Conservation (phyloP, 1,140 invertebrate species). For the Orchestia grillus region DNA sequence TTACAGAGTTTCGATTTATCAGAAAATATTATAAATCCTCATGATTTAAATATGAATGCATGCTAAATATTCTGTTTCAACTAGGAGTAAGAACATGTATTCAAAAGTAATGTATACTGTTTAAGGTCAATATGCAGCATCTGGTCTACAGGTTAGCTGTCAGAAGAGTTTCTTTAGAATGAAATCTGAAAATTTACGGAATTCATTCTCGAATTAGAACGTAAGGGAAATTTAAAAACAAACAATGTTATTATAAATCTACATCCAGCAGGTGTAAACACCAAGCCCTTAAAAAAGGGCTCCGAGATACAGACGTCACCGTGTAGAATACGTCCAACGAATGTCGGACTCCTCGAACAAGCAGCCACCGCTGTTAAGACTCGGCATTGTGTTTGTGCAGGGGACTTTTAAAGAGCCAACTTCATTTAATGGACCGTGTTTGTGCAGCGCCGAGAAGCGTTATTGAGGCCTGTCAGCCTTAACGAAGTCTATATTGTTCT, state of each 20-base stretch:
- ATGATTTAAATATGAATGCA: background rate
- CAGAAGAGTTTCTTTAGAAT: background rate
- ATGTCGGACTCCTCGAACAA: background rate
- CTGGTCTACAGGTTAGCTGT: background rate
- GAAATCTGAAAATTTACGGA: background rate
- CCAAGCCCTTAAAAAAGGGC: background rate
- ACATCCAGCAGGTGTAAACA: background rate
- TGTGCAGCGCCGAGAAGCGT: no score
- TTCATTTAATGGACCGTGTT: background rate
- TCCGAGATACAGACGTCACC: background rate
- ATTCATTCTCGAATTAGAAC: background rate
- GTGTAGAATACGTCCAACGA: background rate
- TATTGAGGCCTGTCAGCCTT: no score
- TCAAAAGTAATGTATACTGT: background rate
- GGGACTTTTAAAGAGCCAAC: background rate
- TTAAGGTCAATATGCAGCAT: background rate
- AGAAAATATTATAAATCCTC: background rate
- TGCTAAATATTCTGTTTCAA: background rate
- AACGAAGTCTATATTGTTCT: no score
- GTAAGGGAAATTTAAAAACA: background rate
- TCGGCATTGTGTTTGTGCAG: background rate
- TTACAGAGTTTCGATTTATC: background rate
- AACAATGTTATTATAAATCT: background rate
- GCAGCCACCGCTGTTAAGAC: background rate
- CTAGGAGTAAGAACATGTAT: background rate